phyloP scores from a whole-genome alignment of 1,140 invertebrate species.

The Cyphomyrmex costatus region DNA sequence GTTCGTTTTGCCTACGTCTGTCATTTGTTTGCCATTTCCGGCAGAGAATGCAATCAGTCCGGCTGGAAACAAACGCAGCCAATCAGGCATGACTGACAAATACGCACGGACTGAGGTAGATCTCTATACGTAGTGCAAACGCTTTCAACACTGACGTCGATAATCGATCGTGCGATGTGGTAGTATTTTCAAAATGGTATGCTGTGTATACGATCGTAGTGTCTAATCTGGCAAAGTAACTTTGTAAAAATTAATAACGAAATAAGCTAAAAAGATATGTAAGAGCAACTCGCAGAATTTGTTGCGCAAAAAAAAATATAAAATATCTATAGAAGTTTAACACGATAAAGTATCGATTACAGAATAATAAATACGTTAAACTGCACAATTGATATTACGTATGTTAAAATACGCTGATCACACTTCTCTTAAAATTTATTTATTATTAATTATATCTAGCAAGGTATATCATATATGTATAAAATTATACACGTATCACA shows the following conservation, averaged over 20 bases:
- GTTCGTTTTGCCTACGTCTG: conserved; percentile 70
- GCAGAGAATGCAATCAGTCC: conserved; percentile 77
- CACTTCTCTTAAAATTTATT: neutral
- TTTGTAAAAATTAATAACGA: neutral
- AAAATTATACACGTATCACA: no score
- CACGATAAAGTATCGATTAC: no score
- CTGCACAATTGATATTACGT: no score
- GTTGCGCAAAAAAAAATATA: no score
- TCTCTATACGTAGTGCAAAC: conserved; percentile 46
- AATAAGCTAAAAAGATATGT: no score
- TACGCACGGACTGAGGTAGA: conserved; percentile 67
- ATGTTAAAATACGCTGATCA: no score
- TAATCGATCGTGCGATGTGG: conserved; percentile 61
- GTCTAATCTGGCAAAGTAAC: neutral
- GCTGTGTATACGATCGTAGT: conserved; percentile 1
- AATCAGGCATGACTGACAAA: conserved; percentile 77
- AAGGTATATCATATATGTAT: neutral
- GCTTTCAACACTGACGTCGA: conserved; percentile 59
- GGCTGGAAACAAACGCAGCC: conserved; percentile 69
- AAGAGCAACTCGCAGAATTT: no score
- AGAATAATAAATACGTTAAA: no score
- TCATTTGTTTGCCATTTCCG: conserved; percentile 82
- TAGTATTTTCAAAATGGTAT: conserved; percentile 47
- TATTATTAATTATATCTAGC: neutral
- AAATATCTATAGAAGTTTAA: no score